Evolutionary conservation across 1,140 invertebrate species (phyloP).

Genomic region (Lamellibrachia luymesi): DNA sequence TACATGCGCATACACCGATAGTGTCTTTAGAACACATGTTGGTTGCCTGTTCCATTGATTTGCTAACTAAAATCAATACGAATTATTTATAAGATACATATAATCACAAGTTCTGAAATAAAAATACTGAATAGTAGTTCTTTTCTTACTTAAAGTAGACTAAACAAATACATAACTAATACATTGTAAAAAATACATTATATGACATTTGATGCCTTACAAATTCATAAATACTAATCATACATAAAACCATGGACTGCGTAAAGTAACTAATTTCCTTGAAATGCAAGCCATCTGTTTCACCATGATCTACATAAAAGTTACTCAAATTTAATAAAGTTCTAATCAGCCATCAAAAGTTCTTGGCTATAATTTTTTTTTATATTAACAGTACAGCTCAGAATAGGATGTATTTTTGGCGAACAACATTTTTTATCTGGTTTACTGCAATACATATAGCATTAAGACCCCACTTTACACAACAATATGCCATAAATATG

Average conservation of each 20-base stretch:
- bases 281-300: too few species aligned
- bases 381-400: not conserved
- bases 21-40: too few species aligned
- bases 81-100: not conserved
- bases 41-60: not conserved
- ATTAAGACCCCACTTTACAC: not conserved
- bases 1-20: too few species aligned
- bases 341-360: not conserved
- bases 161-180: not conserved
- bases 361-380: not conserved
- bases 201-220: not conserved
- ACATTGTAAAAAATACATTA: not conserved
- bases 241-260: not conserved
- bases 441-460: not conserved
- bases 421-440: not conserved
- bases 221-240: not conserved
- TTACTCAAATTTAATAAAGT: not conserved
- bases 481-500: not conserved
- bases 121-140: not conserved
- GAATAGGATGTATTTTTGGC: not conserved
- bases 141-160: not conserved
- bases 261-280: not conserved
- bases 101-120: not conserved
- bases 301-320: not conserved
- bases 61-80: not conserved